phyloP scores from a whole-genome alignment of 1,140 invertebrate genomes.

The Drosophila tani region DNA sequence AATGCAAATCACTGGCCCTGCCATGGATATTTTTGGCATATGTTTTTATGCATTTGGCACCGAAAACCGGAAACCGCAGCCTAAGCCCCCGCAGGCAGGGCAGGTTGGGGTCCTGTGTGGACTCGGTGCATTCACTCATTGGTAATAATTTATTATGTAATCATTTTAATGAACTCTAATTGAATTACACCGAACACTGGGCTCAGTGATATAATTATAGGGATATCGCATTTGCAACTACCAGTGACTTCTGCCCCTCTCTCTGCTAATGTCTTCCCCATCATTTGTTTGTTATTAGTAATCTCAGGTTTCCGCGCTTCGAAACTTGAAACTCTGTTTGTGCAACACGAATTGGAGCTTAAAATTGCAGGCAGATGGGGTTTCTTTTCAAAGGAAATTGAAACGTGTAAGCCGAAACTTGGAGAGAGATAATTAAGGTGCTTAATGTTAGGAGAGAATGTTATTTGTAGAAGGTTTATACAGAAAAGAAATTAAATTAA shows the following conservation, averaged over 20 bases:
- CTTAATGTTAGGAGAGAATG: too few relatives aligned
- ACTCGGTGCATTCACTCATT: slow-evolving; percentile 42
- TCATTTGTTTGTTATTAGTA: slow-evolving; percentile 4
- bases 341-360: background rate
- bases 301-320: background rate
- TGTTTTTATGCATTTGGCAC: slow-evolving; percentile 12
- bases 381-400: too few relatives aligned
- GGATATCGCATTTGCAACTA: slow-evolving; percentile 12
- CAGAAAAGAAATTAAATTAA: too few relatives aligned
- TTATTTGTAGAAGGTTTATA: too few relatives aligned
- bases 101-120: background rate
- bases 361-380: too few relatives aligned
- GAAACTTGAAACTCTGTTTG: slow-evolving; percentile 5
- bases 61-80: background rate
- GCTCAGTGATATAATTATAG: slow-evolving; percentile 37
- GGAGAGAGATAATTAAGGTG: too few relatives aligned
- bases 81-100: background rate
- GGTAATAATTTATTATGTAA: slow-evolving; percentile 70
- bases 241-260: too few relatives aligned
- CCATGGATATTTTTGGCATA: slow-evolving; percentile 21
- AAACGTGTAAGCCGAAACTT: too few relatives aligned
- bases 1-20: slow-evolving; percentile 20
- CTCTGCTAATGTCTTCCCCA: background rate
- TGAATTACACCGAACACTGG: slow-evolving; percentile 60
- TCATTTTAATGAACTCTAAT: slow-evolving; percentile 74